Evolutionary conservation across 2,888 invertebrate species (phyloP).

Genomic region (Calliphora vomitoria): DNA sequence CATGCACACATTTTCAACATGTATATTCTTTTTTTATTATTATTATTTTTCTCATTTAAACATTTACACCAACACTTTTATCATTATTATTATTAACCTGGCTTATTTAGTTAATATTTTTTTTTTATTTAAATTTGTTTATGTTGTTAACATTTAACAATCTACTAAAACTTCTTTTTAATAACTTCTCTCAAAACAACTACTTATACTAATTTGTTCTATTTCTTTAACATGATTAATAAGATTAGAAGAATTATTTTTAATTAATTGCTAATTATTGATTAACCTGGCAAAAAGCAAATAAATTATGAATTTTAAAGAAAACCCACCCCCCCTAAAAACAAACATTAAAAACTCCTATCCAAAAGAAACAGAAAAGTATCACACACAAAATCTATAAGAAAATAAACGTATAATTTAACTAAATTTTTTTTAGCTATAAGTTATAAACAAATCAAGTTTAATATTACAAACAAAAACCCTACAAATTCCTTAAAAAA

Average conservation of each 20-base stretch:
- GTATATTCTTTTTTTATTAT: constrained; percentile 7
- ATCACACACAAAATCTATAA: constrained; percentile 47
- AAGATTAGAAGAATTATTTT: constrained; percentile 42
- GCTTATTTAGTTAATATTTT: constrained; percentile 64
- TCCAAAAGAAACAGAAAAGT: constrained; percentile 2
- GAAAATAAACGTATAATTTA: constrained; percentile 29
- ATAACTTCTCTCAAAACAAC: constrained; percentile 52
- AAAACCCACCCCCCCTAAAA: background rate
- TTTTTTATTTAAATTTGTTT: constrained; percentile 25
- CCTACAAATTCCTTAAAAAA: constrained; percentile 44
- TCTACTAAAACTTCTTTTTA: constrained; percentile 61
- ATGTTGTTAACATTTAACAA: constrained; percentile 56
- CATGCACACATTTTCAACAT: constrained; percentile 19
- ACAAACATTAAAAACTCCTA: constrained; percentile 32
- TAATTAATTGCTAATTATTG: constrained; percentile 53
- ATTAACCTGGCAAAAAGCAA: constrained; percentile 50
- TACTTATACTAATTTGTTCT: constrained; percentile 59
- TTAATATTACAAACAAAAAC: constrained; percentile 35
- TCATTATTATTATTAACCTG: constrained; percentile 60
- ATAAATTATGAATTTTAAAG: constrained; percentile 19
- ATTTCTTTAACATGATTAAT: constrained; percentile 45
- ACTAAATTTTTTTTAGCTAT: constrained; percentile 72
- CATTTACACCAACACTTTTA: constrained; percentile 38
- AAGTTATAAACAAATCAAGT: constrained; percentile 63
- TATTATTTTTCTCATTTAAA: constrained; percentile 42